Base-by-base conservation (phyloP, 2,888 invertebrate species). In the Epinotia brunnichana region DNA sequence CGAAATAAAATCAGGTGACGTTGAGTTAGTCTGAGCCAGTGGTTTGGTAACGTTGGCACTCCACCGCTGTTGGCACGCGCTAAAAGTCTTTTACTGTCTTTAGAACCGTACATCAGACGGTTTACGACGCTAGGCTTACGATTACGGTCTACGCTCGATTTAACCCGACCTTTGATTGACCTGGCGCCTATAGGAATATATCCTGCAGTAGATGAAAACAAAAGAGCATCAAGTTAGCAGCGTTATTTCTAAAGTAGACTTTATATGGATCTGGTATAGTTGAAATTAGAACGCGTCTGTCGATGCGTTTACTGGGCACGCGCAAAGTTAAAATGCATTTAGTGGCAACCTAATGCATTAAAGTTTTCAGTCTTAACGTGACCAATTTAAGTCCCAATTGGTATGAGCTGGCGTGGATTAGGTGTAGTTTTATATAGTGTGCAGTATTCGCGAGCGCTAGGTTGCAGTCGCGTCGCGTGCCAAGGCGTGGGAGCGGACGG, bases 401-500 rank as follows among this genome's bases (percentile, higher is more conserved):
- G 19, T 11, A 7, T 19, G 10, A 21, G 21, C 19, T 53, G 39
- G 10, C 19, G 15, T 15, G 15, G 61, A 61, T 54, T 53, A 51
- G 19, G 39, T 39, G 15, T 11, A 39, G 19, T 53, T 54, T 54
- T 39, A 39, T 54, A 35, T 54, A 2, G 51, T 53, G 53, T 64
- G 53, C 15, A n/a, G 57, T 57, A 56, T 51, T 53, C 19, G 53
- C 53, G 19, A 19, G 21, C 21, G 64, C 63, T 35, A 5, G 63
- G 13, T 11, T 29, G 57, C 29, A n/a, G 53, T 13, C 60, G 64
- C 76, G 78, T 76, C 83, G 90, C 89, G 89, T 90, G 90, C 90
- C 90, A 89, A 87, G 75, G 87, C 90, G 90, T 90, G 90, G 91
- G 90, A 86, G 90, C 85, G 83, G 83, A 83, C 85, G 84, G 77